Conservation (phyloP, 1,140 invertebrate species). For the Cyclina sinensis region DNA sequence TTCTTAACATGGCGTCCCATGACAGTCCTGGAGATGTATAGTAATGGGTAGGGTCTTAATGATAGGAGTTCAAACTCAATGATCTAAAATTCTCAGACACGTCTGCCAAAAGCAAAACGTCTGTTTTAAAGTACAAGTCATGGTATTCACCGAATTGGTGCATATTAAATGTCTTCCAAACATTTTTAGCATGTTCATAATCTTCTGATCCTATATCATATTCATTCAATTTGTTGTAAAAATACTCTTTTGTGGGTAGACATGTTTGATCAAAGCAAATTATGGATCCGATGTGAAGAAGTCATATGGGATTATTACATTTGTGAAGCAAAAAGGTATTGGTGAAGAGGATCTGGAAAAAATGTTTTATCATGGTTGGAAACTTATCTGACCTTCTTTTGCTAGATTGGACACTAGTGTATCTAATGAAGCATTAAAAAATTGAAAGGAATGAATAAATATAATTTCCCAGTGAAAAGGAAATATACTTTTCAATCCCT, state of each 20-base stretch:
- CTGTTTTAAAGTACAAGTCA: conserved; percentile 31
- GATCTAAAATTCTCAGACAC: conserved; percentile 87
- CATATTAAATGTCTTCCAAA: conserved; percentile 81
- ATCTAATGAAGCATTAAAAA: conserved; percentile 1
- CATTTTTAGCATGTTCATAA: conserved; percentile 76
- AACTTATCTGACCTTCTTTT: conserved; percentile 73
- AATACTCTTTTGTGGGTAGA: conserved; percentile 54
- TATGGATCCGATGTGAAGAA: background rate
- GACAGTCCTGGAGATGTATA: conserved; percentile 75
- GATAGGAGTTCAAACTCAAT: conserved; percentile 69
- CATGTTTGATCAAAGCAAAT: background rate
- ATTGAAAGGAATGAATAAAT: conserved; percentile 26
- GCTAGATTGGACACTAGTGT: conserved; percentile 30
- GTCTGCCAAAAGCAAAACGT: conserved; percentile 81
- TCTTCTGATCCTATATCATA: conserved; percentile 38
- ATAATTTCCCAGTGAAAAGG: conserved; percentile 53
- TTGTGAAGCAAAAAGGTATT: conserved; percentile 49
- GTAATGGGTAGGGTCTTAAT: conserved; percentile 72
- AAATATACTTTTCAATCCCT: conserved; percentile 84
- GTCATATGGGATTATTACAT: conserved; percentile 40
- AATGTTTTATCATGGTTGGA: conserved; percentile 72
- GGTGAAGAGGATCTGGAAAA: conserved; percentile 20
- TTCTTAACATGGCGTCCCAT: conserved; percentile 78
- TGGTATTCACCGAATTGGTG: conserved; percentile 84
- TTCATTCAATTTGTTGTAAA: conserved; percentile 59